These are phyloP conservation scores for Triplophysa siluroides DNA, from an alignment of 2,113 vertebrate genomes.

Conservation along the genomic window DNA sequence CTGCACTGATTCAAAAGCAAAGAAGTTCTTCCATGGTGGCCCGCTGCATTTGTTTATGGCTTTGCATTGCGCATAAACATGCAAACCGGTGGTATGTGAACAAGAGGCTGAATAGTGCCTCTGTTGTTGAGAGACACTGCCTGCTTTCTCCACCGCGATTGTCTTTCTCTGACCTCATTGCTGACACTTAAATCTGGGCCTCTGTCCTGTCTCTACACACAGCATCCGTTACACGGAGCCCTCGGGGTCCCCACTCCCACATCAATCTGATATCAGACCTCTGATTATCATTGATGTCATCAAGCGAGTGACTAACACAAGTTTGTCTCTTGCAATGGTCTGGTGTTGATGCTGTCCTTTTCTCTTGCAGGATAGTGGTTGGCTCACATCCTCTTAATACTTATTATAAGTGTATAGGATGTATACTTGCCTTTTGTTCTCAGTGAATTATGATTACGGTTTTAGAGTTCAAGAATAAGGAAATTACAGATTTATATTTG, in stretches of 20 bases:
- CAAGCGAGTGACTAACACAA: slow-evolving; percentile 11
- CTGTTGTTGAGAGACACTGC: slow-evolving; percentile 52
- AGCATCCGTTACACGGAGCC: slow-evolving; percentile 40
- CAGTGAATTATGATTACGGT: too few relatives aligned
- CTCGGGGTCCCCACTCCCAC: slow-evolving; percentile 38
- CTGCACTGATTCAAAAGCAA: slow-evolving; percentile 17
- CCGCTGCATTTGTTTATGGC: slow-evolving; percentile 54
- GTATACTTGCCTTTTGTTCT: too few relatives aligned
- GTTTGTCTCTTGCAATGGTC: not conserved
- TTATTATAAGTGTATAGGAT: not conserved
- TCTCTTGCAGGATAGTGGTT: not conserved
- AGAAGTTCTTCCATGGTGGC: slow-evolving; percentile 25
- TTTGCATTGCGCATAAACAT: slow-evolving; percentile 53
- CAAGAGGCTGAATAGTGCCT: slow-evolving; percentile 44
- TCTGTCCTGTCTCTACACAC: slow-evolving; percentile 24
- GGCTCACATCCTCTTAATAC: too few relatives aligned
- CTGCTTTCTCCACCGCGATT: slow-evolving; percentile 48
- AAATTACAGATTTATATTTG: too few relatives aligned
- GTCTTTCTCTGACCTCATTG: slow-evolving; percentile 52
- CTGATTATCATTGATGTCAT: slow-evolving; percentile 32
- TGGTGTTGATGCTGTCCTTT: slow-evolving; percentile 13
- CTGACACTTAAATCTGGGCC: slow-evolving; percentile 44
- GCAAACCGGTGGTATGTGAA: slow-evolving; percentile 54
- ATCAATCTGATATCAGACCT: slow-evolving; percentile 34
- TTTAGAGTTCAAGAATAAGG: too few relatives aligned